phyloP scores from a whole-genome alignment of 2,888 invertebrate genomes.

The Atrina japonica region DNA sequence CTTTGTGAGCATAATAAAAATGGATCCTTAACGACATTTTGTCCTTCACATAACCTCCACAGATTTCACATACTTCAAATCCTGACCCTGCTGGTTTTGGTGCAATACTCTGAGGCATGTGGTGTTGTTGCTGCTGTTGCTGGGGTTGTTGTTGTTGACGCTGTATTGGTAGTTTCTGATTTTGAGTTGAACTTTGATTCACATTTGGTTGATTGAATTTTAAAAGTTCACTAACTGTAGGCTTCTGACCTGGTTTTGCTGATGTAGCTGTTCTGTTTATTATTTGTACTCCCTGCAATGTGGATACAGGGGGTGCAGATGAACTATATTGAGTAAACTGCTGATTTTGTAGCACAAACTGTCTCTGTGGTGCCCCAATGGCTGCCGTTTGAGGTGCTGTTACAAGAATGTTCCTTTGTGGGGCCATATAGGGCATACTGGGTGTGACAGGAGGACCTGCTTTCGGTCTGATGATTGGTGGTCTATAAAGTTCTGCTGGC shows the following conservation, averaged over 20 bases:
- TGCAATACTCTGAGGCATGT: not conserved
- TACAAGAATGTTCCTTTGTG: slow-evolving; percentile 7
- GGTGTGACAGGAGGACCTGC: not conserved
- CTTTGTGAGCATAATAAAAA: slow-evolving; percentile 98
- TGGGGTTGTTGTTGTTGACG: slow-evolving; percentile 10
- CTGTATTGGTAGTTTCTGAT: slow-evolving; percentile 16
- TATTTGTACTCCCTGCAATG: not conserved
- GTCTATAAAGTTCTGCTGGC: not conserved
- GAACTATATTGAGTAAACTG: not conserved
- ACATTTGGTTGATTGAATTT: not conserved
- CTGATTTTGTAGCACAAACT: not conserved
- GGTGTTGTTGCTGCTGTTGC: not conserved
- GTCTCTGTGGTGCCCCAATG: not conserved
- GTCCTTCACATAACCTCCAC: slow-evolving; percentile 98
- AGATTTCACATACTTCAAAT: slow-evolving; percentile 90
- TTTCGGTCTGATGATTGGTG: slow-evolving; percentile 11
- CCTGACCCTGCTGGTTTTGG: slow-evolving; percentile 35
- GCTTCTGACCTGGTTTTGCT: slow-evolving; percentile 1
- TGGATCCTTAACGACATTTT: slow-evolving; percentile 95
- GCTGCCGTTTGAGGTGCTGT: not conserved
- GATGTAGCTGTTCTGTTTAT: not conserved
- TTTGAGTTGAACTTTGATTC: not conserved
- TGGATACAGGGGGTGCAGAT: not conserved
- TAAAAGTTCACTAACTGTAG: slow-evolving; percentile 20
- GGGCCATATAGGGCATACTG: not conserved